Evolutionary conservation across 2,888 invertebrate genomes (phyloP).

Genomic region (Lysandra coridon): DNA sequence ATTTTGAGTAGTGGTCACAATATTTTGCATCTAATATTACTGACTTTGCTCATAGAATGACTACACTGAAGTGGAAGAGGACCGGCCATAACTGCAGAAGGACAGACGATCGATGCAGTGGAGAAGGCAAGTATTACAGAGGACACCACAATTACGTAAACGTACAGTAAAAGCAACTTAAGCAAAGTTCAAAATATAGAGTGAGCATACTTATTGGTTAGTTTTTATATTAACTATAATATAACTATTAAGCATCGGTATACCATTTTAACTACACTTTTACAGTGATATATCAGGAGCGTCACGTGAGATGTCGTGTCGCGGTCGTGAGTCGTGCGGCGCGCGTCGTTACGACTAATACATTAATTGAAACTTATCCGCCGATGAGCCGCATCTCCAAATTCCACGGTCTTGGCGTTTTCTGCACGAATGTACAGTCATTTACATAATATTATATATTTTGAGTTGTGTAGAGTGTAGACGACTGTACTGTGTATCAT

Average conservation of each 20-base stretch:
- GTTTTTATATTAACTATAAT: too few species aligned
- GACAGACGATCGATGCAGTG: not conserved
- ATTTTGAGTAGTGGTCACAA: not conserved
- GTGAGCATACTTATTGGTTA: too few species aligned
- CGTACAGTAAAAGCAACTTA: too few species aligned
- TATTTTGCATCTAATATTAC: too few species aligned
- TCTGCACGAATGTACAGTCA: conserved; percentile 31
- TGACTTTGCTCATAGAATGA: too few species aligned
- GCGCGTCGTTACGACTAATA: conserved; percentile 33
- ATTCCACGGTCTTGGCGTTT: conserved; percentile 18
- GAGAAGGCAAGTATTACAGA: not conserved
- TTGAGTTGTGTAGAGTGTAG: not conserved
- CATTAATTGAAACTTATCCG: conserved; percentile 36
- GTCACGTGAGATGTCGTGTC: not conserved
- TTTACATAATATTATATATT: not conserved
- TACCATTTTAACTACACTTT: too few species aligned
- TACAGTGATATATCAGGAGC: not conserved
- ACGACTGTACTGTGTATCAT: conserved; percentile 3
- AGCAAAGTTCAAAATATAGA: too few species aligned
- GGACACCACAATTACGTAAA: too few species aligned
- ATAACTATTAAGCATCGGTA: too few species aligned
- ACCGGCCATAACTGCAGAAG: too few species aligned
- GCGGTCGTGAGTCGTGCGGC: conserved; percentile 10
- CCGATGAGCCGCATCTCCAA: conserved; percentile 33
- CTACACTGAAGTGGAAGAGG: too few species aligned